Conservation (phyloP, 2,888 invertebrate species). For the Cheilosia soror region DNA sequence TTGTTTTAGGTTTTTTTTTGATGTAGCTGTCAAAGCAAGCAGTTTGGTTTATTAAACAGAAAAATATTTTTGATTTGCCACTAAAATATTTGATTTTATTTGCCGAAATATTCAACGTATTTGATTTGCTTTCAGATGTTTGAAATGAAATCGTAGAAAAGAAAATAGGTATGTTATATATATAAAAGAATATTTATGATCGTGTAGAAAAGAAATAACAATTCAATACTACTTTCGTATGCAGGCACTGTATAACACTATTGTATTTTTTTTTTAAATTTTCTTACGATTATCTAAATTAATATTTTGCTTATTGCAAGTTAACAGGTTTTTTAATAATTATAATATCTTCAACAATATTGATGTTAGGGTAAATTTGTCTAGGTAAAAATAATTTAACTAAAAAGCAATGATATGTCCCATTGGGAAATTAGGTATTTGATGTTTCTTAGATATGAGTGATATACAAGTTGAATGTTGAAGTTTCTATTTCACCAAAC, state of each 20-base stretch:
- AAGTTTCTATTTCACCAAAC: not conserved
- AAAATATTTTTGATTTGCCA: slow-evolving; percentile 30
- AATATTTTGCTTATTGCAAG: slow-evolving; percentile 54
- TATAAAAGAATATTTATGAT: slow-evolving; percentile 7
- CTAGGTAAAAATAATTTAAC: slow-evolving; percentile 24
- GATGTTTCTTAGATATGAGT: slow-evolving; percentile 24
- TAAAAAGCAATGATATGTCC: slow-evolving; percentile 58
- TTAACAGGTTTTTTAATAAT: slow-evolving; percentile 39
- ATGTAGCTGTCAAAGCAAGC: slow-evolving; percentile 70
- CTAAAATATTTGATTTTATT: slow-evolving; percentile 25
- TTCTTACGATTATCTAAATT: slow-evolving; percentile 58
- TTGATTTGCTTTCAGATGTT: slow-evolving; percentile 2
- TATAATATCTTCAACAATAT: slow-evolving; percentile 10
- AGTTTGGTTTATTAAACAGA: slow-evolving; percentile 50
- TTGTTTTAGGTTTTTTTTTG: slow-evolving; percentile 17
- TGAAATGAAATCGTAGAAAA: slow-evolving; percentile 8
- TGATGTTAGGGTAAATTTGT: slow-evolving; percentile 26
- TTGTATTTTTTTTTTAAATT: slow-evolving; percentile 42
- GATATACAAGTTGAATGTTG: not conserved
- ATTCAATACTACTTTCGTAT: slow-evolving; percentile 60
- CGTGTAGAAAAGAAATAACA: slow-evolving; percentile 17
- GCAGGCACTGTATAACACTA: slow-evolving; percentile 73
- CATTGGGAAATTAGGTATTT: slow-evolving; percentile 33
- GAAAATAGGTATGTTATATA: not conserved
- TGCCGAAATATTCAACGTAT: slow-evolving; percentile 3